A percentile compares a stretch with the other conserved stretches of the same genome.
These are phyloP conservation scores for Haemorhous mexicanus DNA, from an alignment of 2,113 vertebrate genomes.

Conservation along the genomic window DNA sequence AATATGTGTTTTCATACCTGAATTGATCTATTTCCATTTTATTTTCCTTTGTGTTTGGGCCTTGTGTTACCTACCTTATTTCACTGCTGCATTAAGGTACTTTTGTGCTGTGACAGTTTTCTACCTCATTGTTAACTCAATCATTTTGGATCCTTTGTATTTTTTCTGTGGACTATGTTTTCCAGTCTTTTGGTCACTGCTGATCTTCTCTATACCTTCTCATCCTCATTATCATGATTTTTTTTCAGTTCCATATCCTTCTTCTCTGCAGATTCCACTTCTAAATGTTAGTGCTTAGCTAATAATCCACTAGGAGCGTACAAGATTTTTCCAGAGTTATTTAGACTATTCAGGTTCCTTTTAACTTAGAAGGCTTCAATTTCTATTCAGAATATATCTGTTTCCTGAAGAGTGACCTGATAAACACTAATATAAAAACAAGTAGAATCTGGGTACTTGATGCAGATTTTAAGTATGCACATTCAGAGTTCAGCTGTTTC, in stretches of 20 bases:
- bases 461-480: not conserved
- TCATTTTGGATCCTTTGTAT: not conserved
- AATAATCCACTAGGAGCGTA: not conserved
- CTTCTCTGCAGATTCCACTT: not conserved
- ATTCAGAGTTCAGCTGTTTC: not conserved
- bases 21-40: not conserved
- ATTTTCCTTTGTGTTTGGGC: not conserved
- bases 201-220: not conserved
- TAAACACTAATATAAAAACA: not conserved
- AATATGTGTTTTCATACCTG: not conserved
- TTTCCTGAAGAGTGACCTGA: not conserved
- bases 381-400: not conserved
- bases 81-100: not conserved
- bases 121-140: not conserved
- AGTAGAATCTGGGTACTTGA: not conserved
- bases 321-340: not conserved
- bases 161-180: not conserved
- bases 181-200: not conserved
- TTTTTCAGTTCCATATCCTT: not conserved
- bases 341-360: not conserved
- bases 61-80: not conserved
- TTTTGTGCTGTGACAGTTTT: not conserved
- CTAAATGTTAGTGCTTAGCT: not conserved
- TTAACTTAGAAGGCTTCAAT: not conserved
- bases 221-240: not conserved